Evolutionary conservation across 2,888 invertebrate genomes (phyloP), one percentile per base, ranked within the genome.

Genomic region (Acanthosepion pharaonis): DNA sequence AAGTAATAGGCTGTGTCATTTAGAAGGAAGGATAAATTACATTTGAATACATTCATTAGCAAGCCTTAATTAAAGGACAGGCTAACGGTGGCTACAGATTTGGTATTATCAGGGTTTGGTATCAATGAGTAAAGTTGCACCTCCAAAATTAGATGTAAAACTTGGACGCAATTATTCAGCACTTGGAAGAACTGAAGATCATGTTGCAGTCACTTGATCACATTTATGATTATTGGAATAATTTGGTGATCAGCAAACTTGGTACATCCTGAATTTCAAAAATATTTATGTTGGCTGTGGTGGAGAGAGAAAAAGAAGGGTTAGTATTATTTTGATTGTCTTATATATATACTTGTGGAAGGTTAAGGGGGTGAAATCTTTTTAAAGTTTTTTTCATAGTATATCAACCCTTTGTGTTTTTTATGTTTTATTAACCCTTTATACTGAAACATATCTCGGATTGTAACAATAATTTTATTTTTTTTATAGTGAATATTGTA

Each of bases 21-120:
- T 78, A 78, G 78, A 78, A n/a, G n/a, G 78, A 78, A 78, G 18
- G n/a, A 78, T 78, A 78, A 78, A 78, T 78, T 78, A n/a, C 78
- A 78, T 78, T 78, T 78, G 78, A 78, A 78, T 78, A 78, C n/a
- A 18, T n/a, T 78, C 78, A 78, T 78, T 78, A 78, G 78, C n/a
- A 78, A n/a, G 78, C 15, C 78, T n/a, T 78, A 78, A 78, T 78
- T 59, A 59, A 59, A 59, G 59, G 23, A 59, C 23, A 78, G n/a
- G 78, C n/a, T 78, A 78, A 78, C 33, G 78, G 78, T 78, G n/a
- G 78, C 33, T 6, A 11, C n/a, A n/a, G 78, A n/a, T n/a, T 78
- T 78, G 28, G 78, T 78, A 78, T n/a, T n/a, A 78, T n/a, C n/a
- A 33, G 9, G 11, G n/a, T n/a, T 78, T 23, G 64, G 8, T 28